Percentiles rank a stretch among this genome's conserved stretches.
These are phyloP conservation scores for Cercocebus atys DNA, from an alignment of 2,113 vertebrate species.

Conservation along the genomic window DNA sequence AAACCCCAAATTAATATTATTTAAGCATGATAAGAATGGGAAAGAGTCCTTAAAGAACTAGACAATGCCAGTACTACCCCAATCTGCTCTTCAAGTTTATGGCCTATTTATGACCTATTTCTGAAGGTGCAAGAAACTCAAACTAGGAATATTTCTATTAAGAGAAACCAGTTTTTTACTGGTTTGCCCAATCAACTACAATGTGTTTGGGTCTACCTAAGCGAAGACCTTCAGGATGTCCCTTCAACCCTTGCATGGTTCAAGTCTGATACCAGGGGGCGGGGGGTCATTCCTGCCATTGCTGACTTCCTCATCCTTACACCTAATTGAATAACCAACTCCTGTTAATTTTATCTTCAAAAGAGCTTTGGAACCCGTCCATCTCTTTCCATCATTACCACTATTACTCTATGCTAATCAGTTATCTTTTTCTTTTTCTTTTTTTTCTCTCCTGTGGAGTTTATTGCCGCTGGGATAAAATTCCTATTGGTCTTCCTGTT, in stretches of 20 bases:
- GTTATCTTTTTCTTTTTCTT: not conserved
- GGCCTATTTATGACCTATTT: not conserved
- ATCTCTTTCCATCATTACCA: not conserved
- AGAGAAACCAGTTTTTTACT: not conserved
- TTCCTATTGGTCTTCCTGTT: conserved; percentile 37
- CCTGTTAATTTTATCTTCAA: not conserved
- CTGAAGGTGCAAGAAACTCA: not conserved
- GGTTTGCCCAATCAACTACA: not conserved
- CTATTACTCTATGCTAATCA: not conserved
- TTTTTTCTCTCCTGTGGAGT: not conserved
- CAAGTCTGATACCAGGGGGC: not conserved
- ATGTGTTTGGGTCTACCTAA: not conserved
- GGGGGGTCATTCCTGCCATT: not conserved
- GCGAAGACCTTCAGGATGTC: not conserved
- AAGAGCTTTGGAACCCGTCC: not conserved
- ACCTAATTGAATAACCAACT: not conserved
- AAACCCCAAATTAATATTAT: not conserved
- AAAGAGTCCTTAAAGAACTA: not conserved
- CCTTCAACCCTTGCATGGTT: not conserved
- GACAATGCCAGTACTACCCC: not conserved
- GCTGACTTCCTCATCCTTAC: not conserved
- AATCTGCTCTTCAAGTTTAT: not conserved
- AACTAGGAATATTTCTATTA: no score
- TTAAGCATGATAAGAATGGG: not conserved
- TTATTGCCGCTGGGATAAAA: conserved; percentile 40